phyloP scores from a whole-genome alignment of 2,888 invertebrate genomes.

The Platycheirus albimanus region DNA sequence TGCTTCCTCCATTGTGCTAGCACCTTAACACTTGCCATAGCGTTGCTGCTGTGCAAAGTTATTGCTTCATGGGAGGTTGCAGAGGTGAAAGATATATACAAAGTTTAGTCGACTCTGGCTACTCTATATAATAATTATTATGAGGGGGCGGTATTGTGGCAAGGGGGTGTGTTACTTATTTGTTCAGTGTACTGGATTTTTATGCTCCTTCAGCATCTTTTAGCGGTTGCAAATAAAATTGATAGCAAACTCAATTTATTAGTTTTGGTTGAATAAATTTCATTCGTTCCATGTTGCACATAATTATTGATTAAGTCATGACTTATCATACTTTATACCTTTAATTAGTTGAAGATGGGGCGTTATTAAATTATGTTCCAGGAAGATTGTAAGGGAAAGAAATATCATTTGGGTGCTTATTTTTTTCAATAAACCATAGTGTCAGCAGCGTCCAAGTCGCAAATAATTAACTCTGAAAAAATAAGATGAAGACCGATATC shows the following conservation, averaged over 20 bases:
- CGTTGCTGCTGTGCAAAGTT: constrained; percentile 13
- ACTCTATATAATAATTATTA: constrained; percentile 23
- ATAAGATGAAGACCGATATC: too few relatives aligned
- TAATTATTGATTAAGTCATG: constrained; percentile 35
- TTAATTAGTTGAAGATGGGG: constrained; percentile 22
- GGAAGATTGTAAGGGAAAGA: too few relatives aligned
- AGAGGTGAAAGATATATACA: constrained; percentile 37
- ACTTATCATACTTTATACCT: background rate
- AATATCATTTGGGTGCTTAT: too few relatives aligned
- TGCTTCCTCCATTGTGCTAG: background rate
- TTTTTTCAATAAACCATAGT: too few relatives aligned
- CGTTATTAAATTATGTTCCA: too few relatives aligned
- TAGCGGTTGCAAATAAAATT: constrained; percentile 46
- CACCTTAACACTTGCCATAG: constrained; percentile 24
- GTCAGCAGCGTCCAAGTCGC: too few relatives aligned
- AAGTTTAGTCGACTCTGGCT: constrained; percentile 35
- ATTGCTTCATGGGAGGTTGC: constrained; percentile 24
- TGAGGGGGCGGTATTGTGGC: background rate
- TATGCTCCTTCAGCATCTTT: constrained; percentile 1
- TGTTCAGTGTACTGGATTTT: constrained; percentile 1
- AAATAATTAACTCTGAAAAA: too few relatives aligned
- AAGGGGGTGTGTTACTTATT: background rate
- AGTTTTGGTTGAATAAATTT: constrained; percentile 39
- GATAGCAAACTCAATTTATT: constrained; percentile 63
- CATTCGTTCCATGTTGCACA: constrained; percentile 42